Evolutionary conservation across 2,113 vertebrate species (phyloP).

Genomic region (Clarias batrachus): DNA sequence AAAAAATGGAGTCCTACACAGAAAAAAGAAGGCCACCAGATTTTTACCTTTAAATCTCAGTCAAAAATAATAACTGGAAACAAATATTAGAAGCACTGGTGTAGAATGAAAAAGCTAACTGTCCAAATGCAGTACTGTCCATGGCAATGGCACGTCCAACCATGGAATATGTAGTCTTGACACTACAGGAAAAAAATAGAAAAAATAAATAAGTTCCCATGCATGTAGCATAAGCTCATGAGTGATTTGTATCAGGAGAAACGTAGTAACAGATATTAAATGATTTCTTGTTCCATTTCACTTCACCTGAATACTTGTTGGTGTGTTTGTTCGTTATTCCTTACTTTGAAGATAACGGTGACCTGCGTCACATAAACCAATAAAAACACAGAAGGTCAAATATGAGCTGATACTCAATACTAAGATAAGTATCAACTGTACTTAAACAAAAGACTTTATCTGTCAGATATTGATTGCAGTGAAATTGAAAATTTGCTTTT

Average conservation of each 20-base stretch:
- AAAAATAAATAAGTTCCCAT: background rate
- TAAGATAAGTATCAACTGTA: background rate
- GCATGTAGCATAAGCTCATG: background rate
- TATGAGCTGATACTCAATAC: background rate
- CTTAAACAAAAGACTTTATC: background rate
- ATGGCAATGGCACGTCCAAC: conserved; percentile 27
- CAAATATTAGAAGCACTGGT: background rate
- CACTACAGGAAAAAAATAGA: conserved; percentile 19
- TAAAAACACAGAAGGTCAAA: background rate
- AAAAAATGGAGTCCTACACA: conserved; percentile 56
- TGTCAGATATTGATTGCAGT: background rate
- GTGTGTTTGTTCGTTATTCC: conserved; percentile 43
- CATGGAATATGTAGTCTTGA: conserved; percentile 4
- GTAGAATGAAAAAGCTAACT: conserved; percentile 14
- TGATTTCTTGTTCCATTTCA: background rate
- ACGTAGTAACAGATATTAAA: background rate
- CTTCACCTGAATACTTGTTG: conserved; percentile 63
- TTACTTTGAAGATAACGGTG: conserved; percentile 61
- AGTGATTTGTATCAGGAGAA: background rate
- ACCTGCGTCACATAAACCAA: conserved; percentile 55
- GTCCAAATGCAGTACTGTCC: conserved; percentile 31
- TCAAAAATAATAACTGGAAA: background rate
- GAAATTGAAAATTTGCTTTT: background rate
- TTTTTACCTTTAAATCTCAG: background rate
- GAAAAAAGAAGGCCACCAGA: background rate